Percentiles rank a stretch among this genome's conserved stretches.
These are phyloP conservation scores for Podiceps cristatus DNA, from an alignment of 2,113 vertebrate species.

Conservation along the genomic window DNA sequence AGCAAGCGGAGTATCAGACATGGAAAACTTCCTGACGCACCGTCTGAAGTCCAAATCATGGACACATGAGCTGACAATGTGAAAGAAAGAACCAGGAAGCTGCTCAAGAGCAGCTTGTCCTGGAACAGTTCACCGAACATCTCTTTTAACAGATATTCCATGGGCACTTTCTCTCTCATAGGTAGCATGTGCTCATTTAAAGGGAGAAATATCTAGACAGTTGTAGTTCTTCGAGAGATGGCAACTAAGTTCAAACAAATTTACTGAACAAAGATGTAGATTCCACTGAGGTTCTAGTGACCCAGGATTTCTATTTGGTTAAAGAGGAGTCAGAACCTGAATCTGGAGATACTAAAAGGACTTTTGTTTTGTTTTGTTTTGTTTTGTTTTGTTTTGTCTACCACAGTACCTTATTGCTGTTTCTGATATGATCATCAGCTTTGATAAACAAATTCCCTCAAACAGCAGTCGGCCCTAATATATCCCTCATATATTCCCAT, in stretches of 20 bases:
- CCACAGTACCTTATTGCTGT: neutral
- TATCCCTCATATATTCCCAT: neutral
- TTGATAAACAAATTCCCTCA: slow-evolving; percentile 21
- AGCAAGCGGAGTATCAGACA: neutral
- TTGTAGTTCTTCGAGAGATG: neutral
- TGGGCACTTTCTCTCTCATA: neutral
- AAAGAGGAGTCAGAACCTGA: neutral
- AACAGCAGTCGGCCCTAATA: neutral
- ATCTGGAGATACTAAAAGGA: neutral
- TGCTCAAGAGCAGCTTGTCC: neutral
- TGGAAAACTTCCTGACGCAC: neutral
- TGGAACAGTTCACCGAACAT: neutral
- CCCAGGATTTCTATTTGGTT: neutral
- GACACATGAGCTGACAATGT: neutral
- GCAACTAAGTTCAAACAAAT: neutral
- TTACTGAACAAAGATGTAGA: neutral
- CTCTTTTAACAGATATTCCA: neutral
- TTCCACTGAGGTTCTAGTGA: neutral
- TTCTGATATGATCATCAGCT: neutral
- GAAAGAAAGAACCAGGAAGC: neutral
- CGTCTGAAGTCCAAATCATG: neutral
- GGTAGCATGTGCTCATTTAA: neutral
- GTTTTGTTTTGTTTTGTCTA: too few species aligned
- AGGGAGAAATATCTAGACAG: neutral
- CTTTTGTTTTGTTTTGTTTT: neutral